Percentiles rank a stretch among this genome's conserved stretches.
Conservation (phyloP, 2,113 vertebrate genomes). For the Eudyptes chrysolophus region DNA sequence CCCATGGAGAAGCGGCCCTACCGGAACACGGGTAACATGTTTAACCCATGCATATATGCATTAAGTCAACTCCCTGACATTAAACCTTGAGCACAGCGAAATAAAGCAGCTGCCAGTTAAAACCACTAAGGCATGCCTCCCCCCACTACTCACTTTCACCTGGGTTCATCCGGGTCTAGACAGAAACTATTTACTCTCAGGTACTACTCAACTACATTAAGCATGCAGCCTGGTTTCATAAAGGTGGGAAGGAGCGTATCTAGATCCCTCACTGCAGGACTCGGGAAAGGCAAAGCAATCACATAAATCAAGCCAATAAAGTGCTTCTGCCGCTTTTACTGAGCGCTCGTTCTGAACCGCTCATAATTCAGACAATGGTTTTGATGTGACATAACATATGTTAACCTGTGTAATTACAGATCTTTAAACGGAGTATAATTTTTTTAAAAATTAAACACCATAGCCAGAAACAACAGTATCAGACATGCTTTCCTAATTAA, state of each 20-base stretch:
- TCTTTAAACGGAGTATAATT: not conserved
- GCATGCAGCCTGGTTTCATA: not conserved
- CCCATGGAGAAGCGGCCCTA: not conserved
- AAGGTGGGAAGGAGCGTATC: not conserved
- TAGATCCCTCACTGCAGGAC: not conserved
- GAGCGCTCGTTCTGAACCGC: rapidly evolving
- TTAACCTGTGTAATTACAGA: conserved; percentile 53
- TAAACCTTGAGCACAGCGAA: not conserved
- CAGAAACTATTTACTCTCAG: not conserved
- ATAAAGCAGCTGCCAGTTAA: not conserved
- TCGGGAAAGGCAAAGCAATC: not conserved
- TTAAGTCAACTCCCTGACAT: not conserved
- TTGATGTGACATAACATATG: conserved; percentile 52
- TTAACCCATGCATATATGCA: not conserved
- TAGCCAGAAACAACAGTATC: conserved; percentile 26
- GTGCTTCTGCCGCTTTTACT: not conserved
- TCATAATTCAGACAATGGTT: conserved; percentile 29
- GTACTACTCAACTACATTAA: not conserved
- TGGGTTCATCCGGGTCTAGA: not conserved
- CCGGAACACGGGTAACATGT: rapidly evolving
- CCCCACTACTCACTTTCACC: not conserved
- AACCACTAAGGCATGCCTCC: not conserved
- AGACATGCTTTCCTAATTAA: conserved; percentile 23
- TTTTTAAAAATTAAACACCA: conserved; percentile 5
- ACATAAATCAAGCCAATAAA: conserved; percentile 11